Percentiles rank a stretch among this genome's conserved stretches.
These are phyloP conservation scores for Morus bassanus DNA, from an alignment of 2,797 vertebrate genomes.

Conservation along the genomic window DNA sequence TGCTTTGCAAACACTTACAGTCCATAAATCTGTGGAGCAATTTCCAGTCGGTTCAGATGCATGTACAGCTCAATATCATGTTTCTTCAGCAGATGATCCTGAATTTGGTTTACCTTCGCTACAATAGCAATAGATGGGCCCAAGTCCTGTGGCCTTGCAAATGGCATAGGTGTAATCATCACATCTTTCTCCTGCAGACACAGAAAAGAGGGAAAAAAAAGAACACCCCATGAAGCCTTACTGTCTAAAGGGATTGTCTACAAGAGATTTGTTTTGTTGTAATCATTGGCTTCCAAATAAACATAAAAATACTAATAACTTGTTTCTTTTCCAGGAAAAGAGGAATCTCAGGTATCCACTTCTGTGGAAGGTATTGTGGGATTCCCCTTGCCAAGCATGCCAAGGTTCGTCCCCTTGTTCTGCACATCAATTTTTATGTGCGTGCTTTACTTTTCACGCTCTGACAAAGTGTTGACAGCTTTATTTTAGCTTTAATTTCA, in stretches of 20 bases:
- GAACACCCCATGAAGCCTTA: background rate
- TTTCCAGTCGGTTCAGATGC: slow-evolving; percentile 97
- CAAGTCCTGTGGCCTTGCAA: slow-evolving; percentile 93
- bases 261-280: background rate
- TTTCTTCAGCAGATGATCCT: slow-evolving; percentile 96
- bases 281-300: background rate
- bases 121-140: slow-evolving; percentile 97
- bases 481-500: slow-evolving; percentile 42
- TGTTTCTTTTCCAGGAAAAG: background rate
- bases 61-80: slow-evolving; percentile 96
- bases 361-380: background rate
- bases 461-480: slow-evolving; percentile 40
- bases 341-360: background rate
- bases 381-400: background rate
- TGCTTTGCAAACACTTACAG: slow-evolving; percentile 84
- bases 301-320: background rate
- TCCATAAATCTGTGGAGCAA: slow-evolving; percentile 98
- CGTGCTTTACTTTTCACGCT: background rate
- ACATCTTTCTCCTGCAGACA: slow-evolving; percentile 89
- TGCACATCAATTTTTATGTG: background rate
- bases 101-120: slow-evolving; percentile 97
- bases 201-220: background rate
- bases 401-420: background rate
- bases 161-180: slow-evolving; percentile 91
- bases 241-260: background rate